Base-by-base conservation (phyloP, 2,888 invertebrate species). In the Drosophila robusta region DNA sequence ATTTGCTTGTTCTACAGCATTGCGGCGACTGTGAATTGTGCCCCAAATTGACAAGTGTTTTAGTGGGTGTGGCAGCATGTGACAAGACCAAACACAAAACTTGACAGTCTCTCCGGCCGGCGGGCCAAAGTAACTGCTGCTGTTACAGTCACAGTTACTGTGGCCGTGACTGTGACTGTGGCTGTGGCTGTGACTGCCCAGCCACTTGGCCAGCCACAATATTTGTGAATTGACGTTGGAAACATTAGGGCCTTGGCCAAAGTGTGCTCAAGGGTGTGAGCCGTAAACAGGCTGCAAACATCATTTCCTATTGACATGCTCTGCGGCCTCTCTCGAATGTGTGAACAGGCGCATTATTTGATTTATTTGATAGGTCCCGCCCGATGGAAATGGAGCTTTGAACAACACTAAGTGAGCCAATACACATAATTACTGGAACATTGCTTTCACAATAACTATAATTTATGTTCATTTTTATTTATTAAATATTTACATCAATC, bases 31-130 rank as follows among this genome's bases (percentile, higher is more conserved):
- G 55, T 76, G 71, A 76, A 70, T 70, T 54, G 22, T 38, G 26
- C 11, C 36, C 18, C 47, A 50, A 61, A 77, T 80, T 78, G 78
- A 77, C 76, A 80, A 80, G 81, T 58, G 74, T 78, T 67, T 67
- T 41, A 41, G 49, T 68, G 69, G 68, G 60, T 24, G 69, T 60
- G 69, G 68, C 32, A 55, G 41, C 42, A 44, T 56, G 67, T 56
- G 65, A 66, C 67, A 45, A 24, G 57, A 41, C 39, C 38, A 50
- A 56, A 44, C 45, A 29, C 39, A 41, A 67, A 41, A 56, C 68
- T 57, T 57, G 67, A 57, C 67, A 67, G 50, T 16, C 22, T 29
- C 26, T 24, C 32, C 14, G 11, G 32, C 29, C 38, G 1, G 8
- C 14, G 9, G 24, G 29, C 34, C 34, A 34, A 34, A 34, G 34